These are phyloP conservation scores for Lepilemur ruficaudatus DNA, from an alignment of 2,797 vertebrate genomes.

Conservation along the genomic window DNA sequence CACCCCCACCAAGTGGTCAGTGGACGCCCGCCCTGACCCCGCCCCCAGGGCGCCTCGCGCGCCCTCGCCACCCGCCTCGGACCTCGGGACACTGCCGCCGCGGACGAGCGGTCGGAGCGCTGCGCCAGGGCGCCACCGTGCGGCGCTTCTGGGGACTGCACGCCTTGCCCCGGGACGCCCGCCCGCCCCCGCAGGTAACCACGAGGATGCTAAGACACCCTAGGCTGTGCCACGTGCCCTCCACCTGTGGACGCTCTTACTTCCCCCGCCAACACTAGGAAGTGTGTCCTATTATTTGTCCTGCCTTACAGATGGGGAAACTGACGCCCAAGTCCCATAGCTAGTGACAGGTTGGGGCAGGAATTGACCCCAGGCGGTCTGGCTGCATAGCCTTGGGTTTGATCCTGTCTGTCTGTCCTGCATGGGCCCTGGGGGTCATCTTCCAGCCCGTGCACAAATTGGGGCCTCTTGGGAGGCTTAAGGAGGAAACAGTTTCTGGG, in stretches of 20 bases:
- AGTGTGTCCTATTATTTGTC: background rate
- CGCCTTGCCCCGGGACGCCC: background rate
- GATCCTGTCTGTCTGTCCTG: too few relatives aligned
- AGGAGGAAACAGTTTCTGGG: background rate
- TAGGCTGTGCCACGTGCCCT: background rate
- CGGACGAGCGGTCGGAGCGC: accelerated
- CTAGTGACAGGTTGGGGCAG: background rate
- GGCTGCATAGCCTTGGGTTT: background rate
- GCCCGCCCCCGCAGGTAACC: background rate
- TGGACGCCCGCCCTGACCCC: too few relatives aligned
- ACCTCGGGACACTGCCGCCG: accelerated
- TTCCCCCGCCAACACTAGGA: background rate
- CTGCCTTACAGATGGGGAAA: background rate
- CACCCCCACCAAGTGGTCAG: accelerated
- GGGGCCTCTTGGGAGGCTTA: background rate
- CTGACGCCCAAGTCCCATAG: background rate
- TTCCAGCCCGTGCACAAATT: background rate
- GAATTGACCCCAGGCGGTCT: background rate
- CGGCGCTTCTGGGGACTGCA: background rate
- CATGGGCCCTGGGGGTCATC: background rate
- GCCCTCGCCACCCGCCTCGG: background rate
- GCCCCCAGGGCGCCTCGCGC: background rate
- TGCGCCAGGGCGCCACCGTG: slow-evolving; percentile 51
- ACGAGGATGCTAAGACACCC: background rate
- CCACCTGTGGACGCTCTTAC: accelerated